Evolutionary conservation across 2,888 invertebrate species (phyloP).

Genomic region (Pheosia tremula): DNA sequence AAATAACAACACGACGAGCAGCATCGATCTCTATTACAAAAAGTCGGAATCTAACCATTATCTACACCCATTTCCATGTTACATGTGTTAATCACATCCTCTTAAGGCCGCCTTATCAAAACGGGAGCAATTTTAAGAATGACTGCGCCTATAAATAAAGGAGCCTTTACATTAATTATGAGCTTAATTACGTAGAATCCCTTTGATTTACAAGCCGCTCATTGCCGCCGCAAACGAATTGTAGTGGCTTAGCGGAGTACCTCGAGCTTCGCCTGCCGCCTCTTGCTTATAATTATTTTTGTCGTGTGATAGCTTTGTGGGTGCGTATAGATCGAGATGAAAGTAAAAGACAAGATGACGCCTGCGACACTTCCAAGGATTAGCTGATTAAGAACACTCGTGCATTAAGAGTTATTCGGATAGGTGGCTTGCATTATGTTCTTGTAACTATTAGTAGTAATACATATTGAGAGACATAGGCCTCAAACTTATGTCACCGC

Average conservation of each 20-base stretch:
- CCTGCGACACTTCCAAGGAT: conserved; percentile 71
- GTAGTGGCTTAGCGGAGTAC: conserved; percentile 80
- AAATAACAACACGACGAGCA: conserved; percentile 31
- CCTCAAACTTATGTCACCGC: too few species aligned
- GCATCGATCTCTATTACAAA: conserved; percentile 24
- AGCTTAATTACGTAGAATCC: conserved; percentile 83
- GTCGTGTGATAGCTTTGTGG: conserved; percentile 61
- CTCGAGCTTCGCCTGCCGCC: conserved; percentile 66
- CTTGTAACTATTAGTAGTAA: too few species aligned
- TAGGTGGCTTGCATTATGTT: neutral
- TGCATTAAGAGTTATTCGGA: neutral
- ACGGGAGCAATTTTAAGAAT: conserved; percentile 81
- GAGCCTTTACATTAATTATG: conserved; percentile 82
- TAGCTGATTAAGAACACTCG: conserved; percentile 45
- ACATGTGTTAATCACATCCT: conserved; percentile 77
- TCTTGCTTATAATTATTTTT: conserved; percentile 79
- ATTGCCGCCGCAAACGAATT: conserved; percentile 81
- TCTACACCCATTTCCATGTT: conserved; percentile 68
- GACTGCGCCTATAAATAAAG: conserved; percentile 80
- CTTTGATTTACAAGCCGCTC: conserved; percentile 83
- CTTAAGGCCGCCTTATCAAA: conserved; percentile 70
- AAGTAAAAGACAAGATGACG: conserved; percentile 77
- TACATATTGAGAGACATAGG: too few species aligned
- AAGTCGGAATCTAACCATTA: conserved; percentile 55
- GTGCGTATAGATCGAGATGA: conserved; percentile 70